A percentile compares a stretch with the other conserved stretches of the same genome.
Evolutionary conservation across 2,113 vertebrate genomes (phyloP).

Genomic region (Hymenochirus boettgeri): DNA sequence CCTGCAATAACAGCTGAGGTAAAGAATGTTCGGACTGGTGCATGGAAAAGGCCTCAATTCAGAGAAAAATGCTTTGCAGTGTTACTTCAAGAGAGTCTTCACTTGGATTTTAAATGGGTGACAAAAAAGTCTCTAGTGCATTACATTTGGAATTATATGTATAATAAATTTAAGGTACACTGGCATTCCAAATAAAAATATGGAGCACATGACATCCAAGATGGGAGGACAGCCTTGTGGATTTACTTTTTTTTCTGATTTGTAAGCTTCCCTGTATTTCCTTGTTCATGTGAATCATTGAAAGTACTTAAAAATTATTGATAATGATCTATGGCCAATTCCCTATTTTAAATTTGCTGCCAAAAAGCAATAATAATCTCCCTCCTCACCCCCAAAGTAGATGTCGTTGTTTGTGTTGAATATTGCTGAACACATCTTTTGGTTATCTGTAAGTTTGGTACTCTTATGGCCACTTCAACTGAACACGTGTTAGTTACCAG

Average conservation of each 20-base stretch:
- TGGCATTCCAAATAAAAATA: background rate
- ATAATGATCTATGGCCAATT: background rate
- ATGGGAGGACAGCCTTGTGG: background rate
- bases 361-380: constrained; percentile 1
- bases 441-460: background rate
- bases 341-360: background rate
- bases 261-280: background rate
- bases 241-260: background rate
- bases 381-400: background rate
- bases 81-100: background rate
- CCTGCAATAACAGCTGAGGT: background rate
- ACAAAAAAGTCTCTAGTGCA: too few species aligned
- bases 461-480: constrained; percentile 10
- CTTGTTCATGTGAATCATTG: background rate
- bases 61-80: background rate
- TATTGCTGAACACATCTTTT: too few species aligned
- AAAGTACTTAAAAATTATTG: background rate
- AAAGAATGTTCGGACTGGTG: background rate
- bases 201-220: background rate
- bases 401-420: background rate
- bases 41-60: background rate
- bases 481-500: background rate
- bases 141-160: background rate
- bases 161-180: background rate
- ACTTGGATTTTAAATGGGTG: background rate